Conservation (phyloP, 2,797 vertebrate species). For the Chrosomus eos region DNA sequence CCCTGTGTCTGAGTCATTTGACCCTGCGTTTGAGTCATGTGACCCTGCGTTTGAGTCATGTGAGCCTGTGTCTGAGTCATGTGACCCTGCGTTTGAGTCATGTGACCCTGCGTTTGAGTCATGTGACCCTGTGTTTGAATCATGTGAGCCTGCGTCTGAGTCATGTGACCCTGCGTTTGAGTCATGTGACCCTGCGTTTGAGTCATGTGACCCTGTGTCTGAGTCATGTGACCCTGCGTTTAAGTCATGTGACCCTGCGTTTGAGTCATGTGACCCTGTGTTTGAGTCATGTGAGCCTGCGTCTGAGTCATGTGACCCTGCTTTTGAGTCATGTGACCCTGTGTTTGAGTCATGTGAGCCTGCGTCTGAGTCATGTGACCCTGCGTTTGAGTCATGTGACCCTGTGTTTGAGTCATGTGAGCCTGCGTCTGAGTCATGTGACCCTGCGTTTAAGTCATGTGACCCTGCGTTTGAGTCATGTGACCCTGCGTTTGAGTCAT, state of each 20-base stretch:
- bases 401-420: conserved; percentile 21
- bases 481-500: neutral
- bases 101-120: neutral
- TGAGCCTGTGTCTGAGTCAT: too few species aligned
- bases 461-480: neutral
- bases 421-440: too few species aligned
- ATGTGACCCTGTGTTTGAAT: neutral
- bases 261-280: neutral
- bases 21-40: too few species aligned
- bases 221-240: neutral
- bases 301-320: too few species aligned
- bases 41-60: conserved; percentile 1
- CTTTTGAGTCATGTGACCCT: neutral
- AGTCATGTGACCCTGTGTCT: neutral
- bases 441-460: neutral
- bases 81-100: neutral
- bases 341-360: too few species aligned
- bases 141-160: too few species aligned
- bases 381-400: neutral
- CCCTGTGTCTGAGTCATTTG: conserved; percentile 12
- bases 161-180: neutral
- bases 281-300: neutral
- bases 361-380: too few species aligned
- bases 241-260: neutral
- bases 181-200: neutral